Conservation (phyloP, 1,140 invertebrate genomes). For the Atta texana region DNA sequence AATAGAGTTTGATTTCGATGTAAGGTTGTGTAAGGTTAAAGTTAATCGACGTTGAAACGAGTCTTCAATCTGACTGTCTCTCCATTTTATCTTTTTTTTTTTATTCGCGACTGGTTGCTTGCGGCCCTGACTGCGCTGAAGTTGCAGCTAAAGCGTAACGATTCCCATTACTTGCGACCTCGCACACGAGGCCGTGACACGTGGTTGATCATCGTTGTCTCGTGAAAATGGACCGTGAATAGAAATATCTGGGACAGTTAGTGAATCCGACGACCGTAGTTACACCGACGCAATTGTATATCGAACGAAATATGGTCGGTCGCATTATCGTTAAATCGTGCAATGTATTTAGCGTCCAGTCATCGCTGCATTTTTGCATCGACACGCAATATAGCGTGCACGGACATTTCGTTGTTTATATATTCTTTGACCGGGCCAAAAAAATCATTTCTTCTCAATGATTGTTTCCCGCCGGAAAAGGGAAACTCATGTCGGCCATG, state of each 20-base stretch:
- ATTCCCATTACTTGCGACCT: constrained; percentile 62
- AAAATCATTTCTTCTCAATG: constrained; percentile 36
- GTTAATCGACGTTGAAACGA: constrained; percentile 23
- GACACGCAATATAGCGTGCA: constrained; percentile 55
- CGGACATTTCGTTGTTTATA: constrained; percentile 43
- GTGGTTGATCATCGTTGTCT: constrained; percentile 58
- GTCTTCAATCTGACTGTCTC: constrained; percentile 4
- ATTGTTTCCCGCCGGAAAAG: constrained; percentile 33
- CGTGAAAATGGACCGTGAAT: constrained; percentile 71
- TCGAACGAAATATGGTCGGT: constrained; percentile 41
- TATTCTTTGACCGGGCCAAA: constrained; percentile 32
- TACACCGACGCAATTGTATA: constrained; percentile 5
- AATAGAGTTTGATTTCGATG: neutral
- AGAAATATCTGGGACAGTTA: constrained; percentile 62
- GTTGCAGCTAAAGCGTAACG: constrained; percentile 56
- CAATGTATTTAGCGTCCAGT: constrained; percentile 41
- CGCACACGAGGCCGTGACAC: constrained; percentile 40
- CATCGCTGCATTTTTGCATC: constrained; percentile 35
- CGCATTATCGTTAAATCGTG: constrained; percentile 55
- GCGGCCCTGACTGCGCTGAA: constrained; percentile 40
- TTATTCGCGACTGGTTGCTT: neutral
- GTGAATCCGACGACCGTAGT: constrained; percentile 53
- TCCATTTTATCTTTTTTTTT: neutral
- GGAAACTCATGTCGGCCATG: constrained; percentile 17
- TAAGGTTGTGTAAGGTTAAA: neutral